Base-by-base conservation (phyloP, 1,140 invertebrate species). In the Tetragnatha versicolor region DNA sequence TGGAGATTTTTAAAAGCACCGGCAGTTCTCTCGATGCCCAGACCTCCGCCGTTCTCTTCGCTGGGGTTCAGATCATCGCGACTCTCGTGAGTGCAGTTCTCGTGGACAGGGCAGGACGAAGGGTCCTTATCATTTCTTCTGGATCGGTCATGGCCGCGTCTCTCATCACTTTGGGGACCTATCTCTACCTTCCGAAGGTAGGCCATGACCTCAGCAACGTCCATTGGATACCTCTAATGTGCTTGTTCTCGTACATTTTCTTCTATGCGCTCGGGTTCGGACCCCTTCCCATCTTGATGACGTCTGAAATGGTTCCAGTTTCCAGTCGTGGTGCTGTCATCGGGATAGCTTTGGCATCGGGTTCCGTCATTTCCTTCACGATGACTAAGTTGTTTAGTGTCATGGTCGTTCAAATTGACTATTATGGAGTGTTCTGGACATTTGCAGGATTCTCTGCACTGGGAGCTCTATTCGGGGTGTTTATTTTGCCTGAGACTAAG, bases 401-500 rank as follows among this genome's bases (percentile, higher is more conserved):
- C 73, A 87, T 96, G 33, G 88, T 90, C 78, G 83, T 84, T 3
- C 47, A 86, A 0, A 88, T 96, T 58, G 92, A 93, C 0, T 86
- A 89, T 47, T 88, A 91, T 79, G 92, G 91, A 6, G 90, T 92
- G 0, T 94, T 96, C 84, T 95, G 93, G 92, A 83, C 95, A 60
- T 98, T 94, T 83, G 91, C 91, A 27, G 84, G 86, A 14, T 89
- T 95, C 72, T 92, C 93, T 80, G 81, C 91, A 3, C 45, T 91
- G 12, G 93, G 92, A 22, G 83, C 96, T 60, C 83, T 95, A 35
- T 94, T 97, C 85, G 91, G 94, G 10, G 90, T 92, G 81, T 84
- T 93, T 61, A 92, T 89, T 80, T 93, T 98, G 33, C 95, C 95
- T 20, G 96, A 98, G 86, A 98, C 95, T 0, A 92, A 93, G 83